These are phyloP conservation scores for Lasioglossum lativentre DNA, from an alignment of 2,888 invertebrate species.

Conservation along the genomic window DNA sequence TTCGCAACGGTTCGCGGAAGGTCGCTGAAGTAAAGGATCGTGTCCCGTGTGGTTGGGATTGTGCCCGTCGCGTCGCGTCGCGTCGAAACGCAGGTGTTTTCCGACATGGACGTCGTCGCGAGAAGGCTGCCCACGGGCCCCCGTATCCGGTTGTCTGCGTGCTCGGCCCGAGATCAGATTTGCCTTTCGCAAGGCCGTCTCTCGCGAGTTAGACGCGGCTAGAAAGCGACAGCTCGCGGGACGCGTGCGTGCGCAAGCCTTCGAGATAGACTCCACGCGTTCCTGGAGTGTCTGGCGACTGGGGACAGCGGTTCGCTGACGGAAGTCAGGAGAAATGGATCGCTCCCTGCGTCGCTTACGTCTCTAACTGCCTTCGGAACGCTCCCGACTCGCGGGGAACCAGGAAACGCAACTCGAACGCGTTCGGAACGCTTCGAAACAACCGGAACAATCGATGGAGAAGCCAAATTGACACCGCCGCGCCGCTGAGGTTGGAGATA, in stretches of 20 bases:
- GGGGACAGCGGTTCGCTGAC: conserved; percentile 8
- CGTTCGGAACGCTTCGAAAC: neutral
- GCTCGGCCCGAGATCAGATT: conserved; percentile 41
- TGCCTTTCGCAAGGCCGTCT: conserved; percentile 65
- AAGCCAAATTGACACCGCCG: neutral
- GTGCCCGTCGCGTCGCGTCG: conserved; percentile 35
- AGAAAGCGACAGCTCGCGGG: conserved; percentile 42
- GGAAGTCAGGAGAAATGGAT: conserved; percentile 12
- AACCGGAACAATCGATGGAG: neutral
- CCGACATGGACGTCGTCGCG: conserved; percentile 49
- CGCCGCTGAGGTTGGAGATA: too few species aligned
- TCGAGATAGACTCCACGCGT: conserved; percentile 1
- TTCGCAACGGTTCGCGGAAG: conserved; percentile 64
- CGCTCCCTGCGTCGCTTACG: neutral
- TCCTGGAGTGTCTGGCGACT: conserved; percentile 6
- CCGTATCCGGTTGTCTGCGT: conserved; percentile 52
- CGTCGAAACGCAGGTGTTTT: conserved; percentile 64
- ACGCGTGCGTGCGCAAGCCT: conserved; percentile 4
- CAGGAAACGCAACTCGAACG: neutral
- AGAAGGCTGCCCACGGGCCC: conserved; percentile 55
- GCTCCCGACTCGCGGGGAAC: neutral
- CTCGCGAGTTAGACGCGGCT: conserved; percentile 31
- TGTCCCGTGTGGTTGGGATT: conserved; percentile 44
- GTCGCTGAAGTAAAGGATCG: conserved; percentile 61
- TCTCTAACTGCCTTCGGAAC: neutral